phyloP scores from a whole-genome alignment of 2,113 vertebrate species.

The Ellobius talpinus region DNA sequence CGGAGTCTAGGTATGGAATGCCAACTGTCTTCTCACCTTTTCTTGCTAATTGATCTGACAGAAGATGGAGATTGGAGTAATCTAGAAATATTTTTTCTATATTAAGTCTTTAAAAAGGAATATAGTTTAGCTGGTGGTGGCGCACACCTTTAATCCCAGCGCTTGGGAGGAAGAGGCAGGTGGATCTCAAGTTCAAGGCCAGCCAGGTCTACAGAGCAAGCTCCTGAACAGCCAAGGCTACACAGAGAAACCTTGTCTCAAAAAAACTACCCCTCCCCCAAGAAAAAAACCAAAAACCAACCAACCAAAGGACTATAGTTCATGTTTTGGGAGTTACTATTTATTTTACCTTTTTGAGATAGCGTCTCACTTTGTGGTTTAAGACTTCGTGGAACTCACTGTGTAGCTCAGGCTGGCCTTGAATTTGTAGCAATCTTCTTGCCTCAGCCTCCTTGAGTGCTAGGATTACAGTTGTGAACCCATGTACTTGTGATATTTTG shows the following conservation, averaged over 20 bases:
- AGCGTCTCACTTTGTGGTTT: background rate
- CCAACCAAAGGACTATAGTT: background rate
- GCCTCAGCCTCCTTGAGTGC: background rate
- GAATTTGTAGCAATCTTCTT: background rate
- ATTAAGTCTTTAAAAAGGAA: slow-evolving; percentile 2
- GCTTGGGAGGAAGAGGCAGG: background rate
- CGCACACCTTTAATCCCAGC: background rate
- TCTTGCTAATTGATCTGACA: slow-evolving; percentile 13
- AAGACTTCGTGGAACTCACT: background rate
- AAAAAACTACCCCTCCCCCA: background rate
- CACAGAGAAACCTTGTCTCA: background rate
- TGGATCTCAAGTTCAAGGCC: background rate
- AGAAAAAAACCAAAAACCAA: too few species aligned
- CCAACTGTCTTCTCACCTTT: background rate
- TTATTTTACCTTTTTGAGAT: background rate
- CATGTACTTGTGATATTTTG: background rate
- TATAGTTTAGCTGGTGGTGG: background rate
- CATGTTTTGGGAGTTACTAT: background rate
- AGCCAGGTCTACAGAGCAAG: background rate
- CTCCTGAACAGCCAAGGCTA: background rate
- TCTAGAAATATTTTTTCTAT: slow-evolving; percentile 1
- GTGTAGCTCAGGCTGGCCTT: background rate
- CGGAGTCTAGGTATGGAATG: background rate
- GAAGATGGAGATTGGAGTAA: slow-evolving; percentile 8
- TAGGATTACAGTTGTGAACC: background rate